Evolutionary conservation across 2,113 vertebrate genomes (phyloP).

Genomic region (Pithys albifrons): DNA sequence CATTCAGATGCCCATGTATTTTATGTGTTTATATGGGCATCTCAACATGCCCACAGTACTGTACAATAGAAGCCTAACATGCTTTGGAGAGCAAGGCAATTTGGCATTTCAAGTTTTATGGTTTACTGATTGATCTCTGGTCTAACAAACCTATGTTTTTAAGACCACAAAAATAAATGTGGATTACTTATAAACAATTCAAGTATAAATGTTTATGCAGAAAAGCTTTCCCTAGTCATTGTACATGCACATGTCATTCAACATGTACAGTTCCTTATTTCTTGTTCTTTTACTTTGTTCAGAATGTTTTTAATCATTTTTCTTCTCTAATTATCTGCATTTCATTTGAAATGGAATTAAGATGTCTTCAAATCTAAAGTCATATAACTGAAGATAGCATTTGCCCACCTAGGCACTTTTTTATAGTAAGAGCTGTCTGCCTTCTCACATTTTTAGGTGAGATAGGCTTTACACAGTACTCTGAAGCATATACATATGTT

Average conservation of each 20-base stretch:
- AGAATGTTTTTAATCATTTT: not conserved
- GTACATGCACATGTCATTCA: too few relatives aligned
- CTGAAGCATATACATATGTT: not conserved
- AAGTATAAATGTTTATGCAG: not conserved
- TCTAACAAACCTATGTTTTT: not conserved
- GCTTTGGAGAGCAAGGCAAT: not conserved
- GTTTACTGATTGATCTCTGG: conserved; percentile 17
- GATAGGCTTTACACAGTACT: not conserved
- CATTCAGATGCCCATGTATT: not conserved
- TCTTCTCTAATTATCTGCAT: not conserved
- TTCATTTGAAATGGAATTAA: not conserved
- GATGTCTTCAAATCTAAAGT: not conserved
- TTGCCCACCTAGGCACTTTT: not conserved
- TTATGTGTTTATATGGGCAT: not conserved
- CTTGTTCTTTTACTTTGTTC: not conserved
- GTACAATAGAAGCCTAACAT: not conserved
- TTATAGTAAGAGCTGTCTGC: not conserved
- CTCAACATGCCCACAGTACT: not conserved
- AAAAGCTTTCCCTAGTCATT: not conserved
- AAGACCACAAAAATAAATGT: not conserved
- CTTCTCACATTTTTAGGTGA: not conserved
- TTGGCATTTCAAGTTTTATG: conserved; percentile 35
- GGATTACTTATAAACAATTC: not conserved
- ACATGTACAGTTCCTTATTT: not conserved
- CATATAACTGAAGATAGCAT: not conserved